phyloP scores from a whole-genome alignment of 1,140 invertebrate genomes.

The Telenomus remus region DNA sequence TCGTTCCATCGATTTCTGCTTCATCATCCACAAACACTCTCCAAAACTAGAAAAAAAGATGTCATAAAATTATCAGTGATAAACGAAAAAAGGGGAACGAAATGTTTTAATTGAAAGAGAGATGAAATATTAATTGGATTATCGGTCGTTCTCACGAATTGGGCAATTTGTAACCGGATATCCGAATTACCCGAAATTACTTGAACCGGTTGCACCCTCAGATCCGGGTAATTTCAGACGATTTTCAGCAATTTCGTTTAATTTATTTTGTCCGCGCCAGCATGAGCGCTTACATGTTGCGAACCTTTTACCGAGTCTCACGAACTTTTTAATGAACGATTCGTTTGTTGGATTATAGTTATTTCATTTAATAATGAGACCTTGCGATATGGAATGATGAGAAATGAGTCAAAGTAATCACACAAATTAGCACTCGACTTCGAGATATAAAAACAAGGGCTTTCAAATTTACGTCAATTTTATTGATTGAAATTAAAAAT shows the following conservation, averaged over 20 bases:
- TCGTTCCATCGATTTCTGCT: too few species aligned
- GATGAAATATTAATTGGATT: conserved; percentile 28
- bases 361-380: conserved; percentile 24
- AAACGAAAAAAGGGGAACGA: too few species aligned
- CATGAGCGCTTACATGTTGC: neutral
- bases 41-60: too few species aligned
- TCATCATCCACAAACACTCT: too few species aligned
- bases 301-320: neutral
- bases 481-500: too few species aligned
- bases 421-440: too few species aligned
- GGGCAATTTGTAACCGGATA: conserved; percentile 57
- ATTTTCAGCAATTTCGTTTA: conserved; percentile 56
- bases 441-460: neutral
- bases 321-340: conserved; percentile 29
- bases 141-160: conserved; percentile 55
- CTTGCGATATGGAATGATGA: neutral
- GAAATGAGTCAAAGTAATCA: neutral
- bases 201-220: conserved; percentile 49
- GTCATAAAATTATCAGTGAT: too few species aligned
- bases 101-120: too few species aligned
- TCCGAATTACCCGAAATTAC: conserved; percentile 59
- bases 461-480: neutral
- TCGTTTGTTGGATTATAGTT: conserved; percentile 29
- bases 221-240: conserved; percentile 58
- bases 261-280: conserved; percentile 46